A percentile compares a stretch with the other conserved stretches of the same genome.
These are phyloP conservation scores for Urocyon cinereoargenteus DNA, from an alignment of 2,797 vertebrate species.

Conservation along the genomic window DNA sequence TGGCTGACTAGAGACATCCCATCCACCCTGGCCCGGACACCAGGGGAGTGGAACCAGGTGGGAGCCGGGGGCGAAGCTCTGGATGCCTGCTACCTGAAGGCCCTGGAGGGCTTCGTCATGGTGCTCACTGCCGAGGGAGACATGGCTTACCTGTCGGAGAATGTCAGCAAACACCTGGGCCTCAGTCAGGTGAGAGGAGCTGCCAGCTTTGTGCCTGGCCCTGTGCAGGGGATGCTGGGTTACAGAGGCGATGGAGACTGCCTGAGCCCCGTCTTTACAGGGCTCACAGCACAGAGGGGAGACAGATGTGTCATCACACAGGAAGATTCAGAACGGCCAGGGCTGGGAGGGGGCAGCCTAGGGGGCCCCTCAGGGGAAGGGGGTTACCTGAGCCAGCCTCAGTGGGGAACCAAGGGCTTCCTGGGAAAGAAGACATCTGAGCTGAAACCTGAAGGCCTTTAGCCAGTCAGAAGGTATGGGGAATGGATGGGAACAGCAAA, in stretches of 20 bases:
- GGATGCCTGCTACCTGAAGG: constrained; percentile 91
- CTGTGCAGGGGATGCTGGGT: neutral
- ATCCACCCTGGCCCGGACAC: neutral
- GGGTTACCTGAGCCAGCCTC: neutral
- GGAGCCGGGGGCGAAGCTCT: constrained; percentile 85
- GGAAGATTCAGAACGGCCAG: neutral
- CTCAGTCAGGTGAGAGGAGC: constrained; percentile 88
- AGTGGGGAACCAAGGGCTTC: neutral
- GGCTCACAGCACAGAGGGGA: neutral
- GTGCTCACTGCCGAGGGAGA: constrained; percentile 93
- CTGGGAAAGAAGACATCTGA: neutral
- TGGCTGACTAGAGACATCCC: neutral
- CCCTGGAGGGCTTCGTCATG: constrained; percentile 93
- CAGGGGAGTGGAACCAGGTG: constrained; percentile 83
- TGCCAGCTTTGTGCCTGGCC: neutral
- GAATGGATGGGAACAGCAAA: neutral
- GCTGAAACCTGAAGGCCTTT: neutral
- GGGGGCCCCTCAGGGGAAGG: neutral
- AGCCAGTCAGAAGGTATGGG: neutral
- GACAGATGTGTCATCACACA: neutral
- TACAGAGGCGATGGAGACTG: neutral
- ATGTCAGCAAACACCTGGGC: constrained; percentile 92
- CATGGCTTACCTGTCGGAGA: constrained; percentile 94
- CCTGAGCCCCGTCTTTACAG: neutral
- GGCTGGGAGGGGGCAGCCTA: neutral